Evolutionary conservation across 2,888 invertebrate species (phyloP).

Genomic region (Pyrochroa serraticornis): DNA sequence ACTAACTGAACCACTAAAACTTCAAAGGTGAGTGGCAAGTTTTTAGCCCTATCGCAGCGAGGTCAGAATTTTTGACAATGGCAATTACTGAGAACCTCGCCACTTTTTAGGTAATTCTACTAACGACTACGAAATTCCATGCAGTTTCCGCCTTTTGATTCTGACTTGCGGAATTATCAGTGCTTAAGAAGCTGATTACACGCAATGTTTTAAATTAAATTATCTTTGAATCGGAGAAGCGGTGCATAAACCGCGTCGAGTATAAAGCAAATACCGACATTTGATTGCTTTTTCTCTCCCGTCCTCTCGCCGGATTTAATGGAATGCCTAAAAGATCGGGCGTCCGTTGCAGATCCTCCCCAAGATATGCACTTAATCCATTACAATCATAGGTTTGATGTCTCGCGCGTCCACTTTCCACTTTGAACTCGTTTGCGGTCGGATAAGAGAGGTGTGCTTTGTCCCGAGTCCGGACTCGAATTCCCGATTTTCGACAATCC

Average conservation of each 20-base stretch:
- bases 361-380: conserved; percentile 46
- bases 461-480: conserved; percentile 33
- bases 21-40: too few relatives aligned
- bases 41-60: too few relatives aligned
- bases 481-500: conserved; percentile 37
- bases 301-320: conserved; percentile 35
- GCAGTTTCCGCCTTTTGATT: too few relatives aligned
- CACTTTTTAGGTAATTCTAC: too few relatives aligned
- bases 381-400: conserved; percentile 42
- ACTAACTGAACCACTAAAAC: too few relatives aligned
- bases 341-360: conserved; percentile 35
- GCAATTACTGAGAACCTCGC: too few relatives aligned
- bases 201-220: conserved; percentile 26
- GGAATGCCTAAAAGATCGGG: conserved; percentile 35
- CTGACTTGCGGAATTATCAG: conserved; percentile 18
- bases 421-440: conserved; percentile 37
- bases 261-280: conserved; percentile 28
- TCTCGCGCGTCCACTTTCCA: conserved; percentile 21
- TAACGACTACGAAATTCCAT: too few relatives aligned
- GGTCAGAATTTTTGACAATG: too few relatives aligned
- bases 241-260: conserved; percentile 24
- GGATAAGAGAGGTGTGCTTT: conserved; percentile 41
- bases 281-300: conserved; percentile 35
- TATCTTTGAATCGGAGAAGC: conserved; percentile 24
- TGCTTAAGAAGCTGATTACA: conserved; percentile 19